Evolutionary conservation across 2,113 vertebrate genomes (phyloP).

Genomic region (Nesoenas mayeri): DNA sequence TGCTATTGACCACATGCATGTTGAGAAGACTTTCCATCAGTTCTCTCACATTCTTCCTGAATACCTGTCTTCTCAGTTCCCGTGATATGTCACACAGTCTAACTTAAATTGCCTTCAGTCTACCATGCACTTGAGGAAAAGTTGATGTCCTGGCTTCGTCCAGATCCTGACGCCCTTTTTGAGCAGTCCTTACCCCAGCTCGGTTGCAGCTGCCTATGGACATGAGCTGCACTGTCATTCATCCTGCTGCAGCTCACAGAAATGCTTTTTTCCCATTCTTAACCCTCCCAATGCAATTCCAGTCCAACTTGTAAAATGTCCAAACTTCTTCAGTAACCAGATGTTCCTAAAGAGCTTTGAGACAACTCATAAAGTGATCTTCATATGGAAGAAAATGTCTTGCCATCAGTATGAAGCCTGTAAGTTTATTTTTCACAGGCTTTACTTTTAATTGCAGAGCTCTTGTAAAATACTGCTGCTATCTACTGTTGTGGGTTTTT

Average conservation of each 20-base stretch:
- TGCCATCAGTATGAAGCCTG: not conserved
- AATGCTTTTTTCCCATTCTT: not conserved
- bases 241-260: not conserved
- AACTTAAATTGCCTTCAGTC: not conserved
- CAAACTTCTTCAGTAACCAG: not conserved
- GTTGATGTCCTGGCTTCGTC: not conserved
- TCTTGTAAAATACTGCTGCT: slow-evolving; percentile 18
- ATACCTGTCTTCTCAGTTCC: not conserved
- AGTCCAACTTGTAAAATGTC: not conserved
- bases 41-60: not conserved
- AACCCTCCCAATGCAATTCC: not conserved
- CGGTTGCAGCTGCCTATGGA: not conserved
- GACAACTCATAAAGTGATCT: not conserved
- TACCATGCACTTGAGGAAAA: not conserved
- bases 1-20: not conserved
- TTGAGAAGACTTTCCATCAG: not conserved
- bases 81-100: not conserved
- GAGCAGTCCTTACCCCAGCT: not conserved
- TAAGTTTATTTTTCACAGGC: not conserved
- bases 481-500: not conserved
- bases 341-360: not conserved
- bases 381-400: not conserved
- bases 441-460: slow-evolving; percentile 38
- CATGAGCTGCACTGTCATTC: not conserved
- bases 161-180: not conserved